phyloP scores from a whole-genome alignment of 2,113 vertebrate species.

The Panthera tigris region DNA sequence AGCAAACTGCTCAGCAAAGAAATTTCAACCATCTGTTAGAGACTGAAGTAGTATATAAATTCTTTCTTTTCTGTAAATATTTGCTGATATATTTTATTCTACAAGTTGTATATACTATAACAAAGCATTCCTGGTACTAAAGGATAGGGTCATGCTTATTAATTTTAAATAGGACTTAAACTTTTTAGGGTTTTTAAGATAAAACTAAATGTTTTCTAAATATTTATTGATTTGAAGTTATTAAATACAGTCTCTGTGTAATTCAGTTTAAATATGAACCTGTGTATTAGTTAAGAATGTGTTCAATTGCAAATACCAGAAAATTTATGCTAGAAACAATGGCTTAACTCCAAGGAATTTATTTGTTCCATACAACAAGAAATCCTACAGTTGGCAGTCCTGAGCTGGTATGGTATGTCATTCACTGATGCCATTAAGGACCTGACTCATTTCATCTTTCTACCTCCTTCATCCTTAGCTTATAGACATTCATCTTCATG shows the following conservation, averaged over 20 bases:
- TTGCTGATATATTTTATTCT: background rate
- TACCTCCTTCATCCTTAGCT: background rate
- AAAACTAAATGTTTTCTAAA: constrained; percentile 16
- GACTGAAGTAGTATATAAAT: background rate
- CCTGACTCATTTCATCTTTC: background rate
- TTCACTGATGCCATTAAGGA: background rate
- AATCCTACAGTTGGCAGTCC: background rate
- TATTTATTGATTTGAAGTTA: background rate
- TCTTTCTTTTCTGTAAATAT: background rate
- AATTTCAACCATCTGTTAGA: background rate
- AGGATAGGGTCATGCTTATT: background rate
- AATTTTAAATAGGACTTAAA: background rate
- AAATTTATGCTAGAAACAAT: background rate
- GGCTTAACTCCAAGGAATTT: background rate
- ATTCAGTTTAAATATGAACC: constrained; percentile 32
- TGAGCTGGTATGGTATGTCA: background rate
- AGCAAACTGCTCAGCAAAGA: background rate
- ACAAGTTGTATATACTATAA: background rate
- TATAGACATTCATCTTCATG: background rate
- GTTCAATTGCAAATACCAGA: background rate
- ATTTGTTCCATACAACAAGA: background rate
- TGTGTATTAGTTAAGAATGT: background rate
- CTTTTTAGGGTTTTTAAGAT: background rate
- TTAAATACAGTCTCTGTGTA: background rate
- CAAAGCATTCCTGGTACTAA: background rate